Percentiles rank a stretch among this genome's conserved stretches.
Evolutionary conservation across 1,140 invertebrate genomes (phyloP).

Genomic region (Drosophila azteca): DNA sequence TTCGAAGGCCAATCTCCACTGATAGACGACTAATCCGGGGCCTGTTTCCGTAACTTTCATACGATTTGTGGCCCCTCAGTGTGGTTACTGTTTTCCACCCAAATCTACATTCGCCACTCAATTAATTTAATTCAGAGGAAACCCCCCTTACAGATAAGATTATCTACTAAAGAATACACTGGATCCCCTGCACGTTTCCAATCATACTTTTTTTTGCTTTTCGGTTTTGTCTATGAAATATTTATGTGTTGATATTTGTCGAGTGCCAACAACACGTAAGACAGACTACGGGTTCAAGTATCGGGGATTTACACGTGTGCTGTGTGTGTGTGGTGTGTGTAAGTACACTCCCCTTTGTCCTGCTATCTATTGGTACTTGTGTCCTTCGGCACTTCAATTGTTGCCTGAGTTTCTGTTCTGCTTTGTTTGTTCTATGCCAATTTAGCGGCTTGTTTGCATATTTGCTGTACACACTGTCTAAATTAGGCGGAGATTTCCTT

Average conservation of each 20-base stretch:
- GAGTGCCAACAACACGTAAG: conserved; percentile 34
- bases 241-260: conserved; percentile 67
- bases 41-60: background rate
- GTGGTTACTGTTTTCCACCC: no score
- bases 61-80: conserved; percentile 12
- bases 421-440: conserved; percentile 73
- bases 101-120: conserved; percentile 42
- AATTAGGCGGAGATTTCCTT: conserved; percentile 68
- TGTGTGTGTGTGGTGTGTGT: no score
- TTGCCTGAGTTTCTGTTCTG: conserved; percentile 26
- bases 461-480: conserved; percentile 75
- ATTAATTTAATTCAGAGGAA: conserved; percentile 71
- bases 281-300: conserved; percentile 55
- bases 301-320: conserved; percentile 66
- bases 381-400: conserved; percentile 10
- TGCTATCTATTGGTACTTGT: conserved; percentile 1
- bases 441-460: conserved; percentile 66
- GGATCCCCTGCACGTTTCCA: conserved; percentile 40
- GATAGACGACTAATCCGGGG: conserved; percentile 48
- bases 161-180: conserved; percentile 29
- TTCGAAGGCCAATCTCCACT: conserved; percentile 20
- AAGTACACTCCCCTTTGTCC: conserved; percentile 10
- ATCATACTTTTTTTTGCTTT: conserved; percentile 61
- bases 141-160: conserved; percentile 46
- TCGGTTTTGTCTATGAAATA: conserved; percentile 48